phyloP scores from a whole-genome alignment of 1,140 invertebrate genomes.

The Dreissena rostriformis region DNA sequence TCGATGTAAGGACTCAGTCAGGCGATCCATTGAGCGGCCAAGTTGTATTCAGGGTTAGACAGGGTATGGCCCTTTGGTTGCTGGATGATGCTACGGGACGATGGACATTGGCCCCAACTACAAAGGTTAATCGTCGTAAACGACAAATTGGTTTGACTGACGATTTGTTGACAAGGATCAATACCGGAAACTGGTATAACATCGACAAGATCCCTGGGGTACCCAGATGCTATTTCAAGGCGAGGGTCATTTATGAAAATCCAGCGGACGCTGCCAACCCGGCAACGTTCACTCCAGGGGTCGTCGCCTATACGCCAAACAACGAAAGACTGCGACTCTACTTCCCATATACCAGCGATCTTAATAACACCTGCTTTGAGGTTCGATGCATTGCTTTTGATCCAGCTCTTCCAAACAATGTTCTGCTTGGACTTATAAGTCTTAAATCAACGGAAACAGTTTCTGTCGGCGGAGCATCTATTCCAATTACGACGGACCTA shows the following conservation, averaged over 20 bases:
- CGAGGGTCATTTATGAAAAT: conserved; percentile 26
- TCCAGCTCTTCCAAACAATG: not conserved
- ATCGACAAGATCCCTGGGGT: conserved; percentile 43
- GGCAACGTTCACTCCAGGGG: conserved; percentile 24
- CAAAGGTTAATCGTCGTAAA: not conserved
- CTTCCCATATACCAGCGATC: not conserved
- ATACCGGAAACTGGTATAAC: conserved; percentile 25
- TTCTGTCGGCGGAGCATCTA: conserved; percentile 4
- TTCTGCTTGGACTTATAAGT: not conserved
- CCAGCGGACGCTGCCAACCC: not conserved
- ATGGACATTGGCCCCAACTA: not conserved
- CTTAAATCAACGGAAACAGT: conserved; percentile 9
- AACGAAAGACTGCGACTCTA: conserved; percentile 27
- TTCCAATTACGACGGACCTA: conserved; percentile 6
- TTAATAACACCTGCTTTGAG: conserved; percentile 17
- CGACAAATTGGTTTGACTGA: conserved; percentile 19
- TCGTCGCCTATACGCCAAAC: conserved; percentile 18
- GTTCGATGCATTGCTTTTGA: conserved; percentile 26
- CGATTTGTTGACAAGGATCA: not conserved
- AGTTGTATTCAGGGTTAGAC: conserved; percentile 2
- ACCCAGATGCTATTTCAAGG: conserved; percentile 39
- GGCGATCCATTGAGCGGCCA: not conserved
- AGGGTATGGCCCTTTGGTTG: conserved; percentile 27
- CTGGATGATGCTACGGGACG: conserved; percentile 9
- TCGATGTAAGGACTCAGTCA: not conserved